Base-by-base conservation (phyloP, 2,888 invertebrate genomes). In the Tipula vernalis region DNA sequence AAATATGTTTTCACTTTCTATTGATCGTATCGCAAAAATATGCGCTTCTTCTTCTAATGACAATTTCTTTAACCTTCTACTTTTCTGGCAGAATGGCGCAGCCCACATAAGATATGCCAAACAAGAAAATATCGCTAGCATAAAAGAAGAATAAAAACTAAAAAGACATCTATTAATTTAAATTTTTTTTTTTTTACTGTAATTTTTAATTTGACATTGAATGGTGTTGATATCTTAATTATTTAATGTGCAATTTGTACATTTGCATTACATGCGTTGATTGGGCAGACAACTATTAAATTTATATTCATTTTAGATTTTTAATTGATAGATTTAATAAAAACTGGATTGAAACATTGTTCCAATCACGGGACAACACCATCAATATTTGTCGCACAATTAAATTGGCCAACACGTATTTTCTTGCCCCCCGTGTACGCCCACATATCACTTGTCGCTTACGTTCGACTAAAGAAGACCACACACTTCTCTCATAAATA, bases 221-320 rank as follows among this genome's bases (percentile, higher is more conserved):
- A 18, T 28, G 71, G 71, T 71, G 71, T 71, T 71, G 71, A 71
- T 71, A 71, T 10, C 71, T 71, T 71, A 71, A 71, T 71, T 71
- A 71, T 71, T 71, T 71, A 71, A 71, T 71, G 71, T 71, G 71
- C 71, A 71, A 71, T 71, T 71, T 71, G 71, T 71, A 71, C 71
- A 71, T 28, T 28, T 71, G 71, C 71, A 71, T 71, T 71, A 71
- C 71, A 12, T 10, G 71, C 51, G 44, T 44, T 44, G 44, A 44
- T 0, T 51, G 28, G 28, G 10, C 71, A n/a, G 28, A 71, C 71
- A 71, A 71, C 8, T 71, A 10, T 71, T 71, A 12, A 15, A 71
- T 71, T 71, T 71, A 71, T 71, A 8, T 71, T 12, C 28, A 71
- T 3, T 71, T 71, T 28, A 28, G 28, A 28, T 28, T 28, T 28